These are phyloP conservation scores for Agonopterix subpropinquella DNA, from an alignment of 2,888 invertebrate species.

Conservation along the genomic window DNA sequence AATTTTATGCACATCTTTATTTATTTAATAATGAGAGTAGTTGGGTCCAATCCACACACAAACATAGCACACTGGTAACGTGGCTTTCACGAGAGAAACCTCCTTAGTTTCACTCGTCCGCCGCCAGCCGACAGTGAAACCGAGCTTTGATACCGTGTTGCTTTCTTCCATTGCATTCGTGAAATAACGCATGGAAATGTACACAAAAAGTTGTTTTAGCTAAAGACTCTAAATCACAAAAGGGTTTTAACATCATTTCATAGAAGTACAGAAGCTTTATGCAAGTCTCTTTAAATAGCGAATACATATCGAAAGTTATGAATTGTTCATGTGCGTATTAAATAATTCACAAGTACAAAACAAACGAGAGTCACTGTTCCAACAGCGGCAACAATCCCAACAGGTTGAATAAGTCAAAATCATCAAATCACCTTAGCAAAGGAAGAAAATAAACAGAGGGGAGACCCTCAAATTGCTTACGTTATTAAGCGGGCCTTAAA, in stretches of 20 bases:
- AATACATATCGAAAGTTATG: too few species aligned
- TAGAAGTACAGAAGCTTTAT: too few species aligned
- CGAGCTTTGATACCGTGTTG: slow-evolving; percentile 24
- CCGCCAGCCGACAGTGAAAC: slow-evolving; percentile 40
- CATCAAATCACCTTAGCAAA: slow-evolving; percentile 71
- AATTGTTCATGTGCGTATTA: slow-evolving; percentile 15
- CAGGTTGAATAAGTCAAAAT: slow-evolving; percentile 70
- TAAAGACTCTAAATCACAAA: too few species aligned
- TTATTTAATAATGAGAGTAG: slow-evolving; percentile 2
- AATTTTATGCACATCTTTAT: slow-evolving; percentile 6
- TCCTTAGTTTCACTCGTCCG: slow-evolving; percentile 53
- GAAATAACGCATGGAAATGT: not conserved
- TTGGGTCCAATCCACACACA: not conserved
- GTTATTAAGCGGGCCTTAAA: slow-evolving; percentile 71
- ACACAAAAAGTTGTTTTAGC: not conserved
- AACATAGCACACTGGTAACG: slow-evolving; percentile 37
- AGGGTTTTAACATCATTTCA: not conserved
- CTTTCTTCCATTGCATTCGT: slow-evolving; percentile 1
- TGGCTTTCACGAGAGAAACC: slow-evolving; percentile 65
- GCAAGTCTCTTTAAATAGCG: too few species aligned
- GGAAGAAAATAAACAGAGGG: slow-evolving; percentile 68
- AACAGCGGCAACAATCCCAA: slow-evolving; percentile 36
- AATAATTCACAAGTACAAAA: slow-evolving; percentile 23
- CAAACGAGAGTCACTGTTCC: slow-evolving; percentile 25
- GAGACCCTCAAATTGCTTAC: slow-evolving; percentile 65